Base-by-base conservation (phyloP, 2,888 invertebrate genomes). In the Tribolium freemani region DNA sequence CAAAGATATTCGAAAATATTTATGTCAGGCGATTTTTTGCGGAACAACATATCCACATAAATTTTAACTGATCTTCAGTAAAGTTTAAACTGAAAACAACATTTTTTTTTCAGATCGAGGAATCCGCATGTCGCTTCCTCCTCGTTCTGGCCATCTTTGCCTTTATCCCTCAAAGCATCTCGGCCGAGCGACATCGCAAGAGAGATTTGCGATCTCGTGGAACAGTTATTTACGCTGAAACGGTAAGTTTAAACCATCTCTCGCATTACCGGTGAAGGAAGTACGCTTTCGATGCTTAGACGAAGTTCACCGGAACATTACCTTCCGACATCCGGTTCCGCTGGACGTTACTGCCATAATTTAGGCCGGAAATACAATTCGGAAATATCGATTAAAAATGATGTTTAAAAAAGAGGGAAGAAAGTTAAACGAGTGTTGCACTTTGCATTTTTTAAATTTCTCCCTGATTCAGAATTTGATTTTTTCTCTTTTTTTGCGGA, bases 131-230 rank as follows among this genome's bases (percentile, higher is more conserved):
- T 64, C n/a, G 75, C n/a, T 38, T 69, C 48, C 61, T 79, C 61
- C 71, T 79, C 57, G 68, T 79, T 69, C 69, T 79, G 73, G 73
- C 76, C 64, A 69, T 77, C 46, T 64, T 77, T 9, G 8, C 10
- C 4, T 30, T n/a, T 3, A 74, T 74, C 21, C 72, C 73, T 10
- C 44, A 46, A 71, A 74, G 54, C 51, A 73, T 75, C 64, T 71
- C 63, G 44, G 77, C 74, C 44, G 77, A 71, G 50, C 71, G 72
- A 38, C 75, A 72, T 69, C 73, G 78, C 50, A 79, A 77, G 44
- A 72, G 79, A 8, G 79, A 79, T 58, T 71, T 78, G 11, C 69
- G 74, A 48, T 57, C 75, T 8, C 69, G 78, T 69, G 77, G 76
- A 13, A 70, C 73, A 31, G 76, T 78, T 68, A 74, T 78, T 64